Evolutionary conservation across 1,140 invertebrate genomes (phyloP).

Genomic region (Trachelipus rathkii): DNA sequence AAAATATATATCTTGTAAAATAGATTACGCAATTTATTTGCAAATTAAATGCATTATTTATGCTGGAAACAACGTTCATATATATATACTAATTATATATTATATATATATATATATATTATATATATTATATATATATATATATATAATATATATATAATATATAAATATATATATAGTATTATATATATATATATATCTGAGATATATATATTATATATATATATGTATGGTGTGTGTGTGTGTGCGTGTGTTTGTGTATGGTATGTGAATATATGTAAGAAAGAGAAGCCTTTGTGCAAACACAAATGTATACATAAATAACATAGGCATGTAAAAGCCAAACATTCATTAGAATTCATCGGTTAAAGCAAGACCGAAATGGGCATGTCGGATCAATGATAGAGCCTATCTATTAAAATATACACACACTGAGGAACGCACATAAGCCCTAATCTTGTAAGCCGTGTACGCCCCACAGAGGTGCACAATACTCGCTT

Average conservation of each 20-base stretch:
- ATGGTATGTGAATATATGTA: not conserved
- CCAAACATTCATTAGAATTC: conserved; percentile 5
- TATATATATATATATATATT: no score
- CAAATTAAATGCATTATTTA: no score
- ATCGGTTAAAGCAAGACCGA: not conserved
- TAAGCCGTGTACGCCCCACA: conserved; percentile 5
- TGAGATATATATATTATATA: no score
- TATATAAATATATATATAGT: no score
- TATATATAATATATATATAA: no score
- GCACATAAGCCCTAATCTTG: not conserved
- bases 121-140: no score
- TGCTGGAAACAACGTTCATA: no score
- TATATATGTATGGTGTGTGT: not conserved
- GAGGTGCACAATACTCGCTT: not conserved
- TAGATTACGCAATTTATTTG: no score
- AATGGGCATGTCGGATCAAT: conserved; percentile 4
- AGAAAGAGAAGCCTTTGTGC: not conserved
- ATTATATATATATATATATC: no score
- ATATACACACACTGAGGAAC: not conserved
- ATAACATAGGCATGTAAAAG: not conserved
- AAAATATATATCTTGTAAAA: no score
- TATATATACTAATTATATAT: no score
- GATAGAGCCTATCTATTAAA: conserved; percentile 1
- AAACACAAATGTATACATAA: not conserved
- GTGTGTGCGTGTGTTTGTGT: no score